Evolutionary conservation across 2,888 invertebrate species (phyloP).

Genomic region (Eugnorisma glareosa): DNA sequence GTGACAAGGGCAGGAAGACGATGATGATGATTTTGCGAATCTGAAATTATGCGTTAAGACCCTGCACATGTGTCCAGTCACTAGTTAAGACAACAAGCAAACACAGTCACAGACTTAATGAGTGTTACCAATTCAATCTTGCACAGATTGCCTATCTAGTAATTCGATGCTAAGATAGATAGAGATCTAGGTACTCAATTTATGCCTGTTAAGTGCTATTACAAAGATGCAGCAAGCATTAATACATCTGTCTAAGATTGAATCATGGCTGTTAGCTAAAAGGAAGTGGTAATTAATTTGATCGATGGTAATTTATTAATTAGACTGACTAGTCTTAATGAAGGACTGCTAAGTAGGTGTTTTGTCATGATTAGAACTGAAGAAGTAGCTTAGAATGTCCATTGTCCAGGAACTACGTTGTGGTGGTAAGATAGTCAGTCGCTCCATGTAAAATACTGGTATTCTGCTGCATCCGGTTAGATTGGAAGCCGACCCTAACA

Average conservation of each 20-base stretch:
- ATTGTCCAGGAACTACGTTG: not conserved
- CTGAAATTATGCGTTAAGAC: too few species aligned
- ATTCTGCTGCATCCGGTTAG: not conserved
- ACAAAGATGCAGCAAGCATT: conserved; percentile 34
- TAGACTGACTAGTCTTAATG: conserved; percentile 8
- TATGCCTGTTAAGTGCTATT: conserved; percentile 44
- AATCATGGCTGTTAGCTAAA: conserved; percentile 33
- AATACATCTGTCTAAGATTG: conserved; percentile 45
- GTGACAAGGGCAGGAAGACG: too few species aligned
- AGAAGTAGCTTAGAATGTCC: not conserved
- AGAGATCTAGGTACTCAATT: conserved; percentile 61
- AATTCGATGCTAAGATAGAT: conserved; percentile 53
- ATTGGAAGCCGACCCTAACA: too few species aligned
- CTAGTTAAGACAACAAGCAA: not conserved
- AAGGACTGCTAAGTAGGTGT: conserved; percentile 4
- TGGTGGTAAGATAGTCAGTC: not conserved
- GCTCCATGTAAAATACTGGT: not conserved
- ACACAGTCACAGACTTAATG: conserved; percentile 16
- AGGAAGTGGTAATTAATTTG: conserved; percentile 40
- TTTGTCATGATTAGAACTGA: conserved; percentile 1
- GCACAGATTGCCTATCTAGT: conserved; percentile 53
- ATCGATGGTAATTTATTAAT: conserved; percentile 53
- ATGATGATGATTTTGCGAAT: too few species aligned
- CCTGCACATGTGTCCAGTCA: not conserved
- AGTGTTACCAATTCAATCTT: conserved; percentile 50